Evolutionary conservation across 2,888 invertebrate genomes (phyloP), one percentile per base, ranked within the genome.

Genomic region (Volucella inanis): DNA sequence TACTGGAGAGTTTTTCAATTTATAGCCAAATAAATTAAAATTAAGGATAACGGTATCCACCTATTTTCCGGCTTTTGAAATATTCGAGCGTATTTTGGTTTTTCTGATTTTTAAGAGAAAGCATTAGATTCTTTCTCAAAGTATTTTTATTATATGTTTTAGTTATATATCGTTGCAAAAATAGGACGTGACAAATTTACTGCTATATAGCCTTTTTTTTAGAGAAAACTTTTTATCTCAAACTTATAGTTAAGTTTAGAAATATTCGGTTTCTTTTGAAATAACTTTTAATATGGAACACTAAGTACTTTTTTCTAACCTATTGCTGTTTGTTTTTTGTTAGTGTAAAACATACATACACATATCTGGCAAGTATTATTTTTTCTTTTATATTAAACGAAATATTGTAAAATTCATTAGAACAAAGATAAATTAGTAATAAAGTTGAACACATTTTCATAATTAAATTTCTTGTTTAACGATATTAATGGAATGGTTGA

Each of bases 101-200:
- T 70, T 76, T 71, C 50, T 54, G 57, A 18, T 71, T 68, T 50
- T 47, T 10, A 67, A 47, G 57, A 65, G 38, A 79, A 79, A 57
- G 41, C 41, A 67, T 57, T 65, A 64, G 78, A 31, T 64, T 84
- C 82, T 49, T 68, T 50, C 15, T 70, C 45, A 43, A 22, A 70
- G 64, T 41, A 43, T 65, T 77, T 87, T 57, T 78, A 72, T 74
- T 59, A 54, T 81, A 71, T 71, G 78, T 47, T 50, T 62, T 81
- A 61, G n/a, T 72, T 87, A 75, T 88, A 87, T 90, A 90, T 91
- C 91, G 91, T 91, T 92, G 91, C 91, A 92, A 91, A 91, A 91
- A 91, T 91, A 92, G 91, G 92, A 91, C 92, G 91, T 92, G 91
- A 91, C 90, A 84, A 87, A 68, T 75, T 81, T 79, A 68, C 76